A percentile compares a stretch with the other conserved stretches of the same genome.
These are phyloP conservation scores for Grallaria varia DNA, from an alignment of 2,113 vertebrate species.

Conservation along the genomic window DNA sequence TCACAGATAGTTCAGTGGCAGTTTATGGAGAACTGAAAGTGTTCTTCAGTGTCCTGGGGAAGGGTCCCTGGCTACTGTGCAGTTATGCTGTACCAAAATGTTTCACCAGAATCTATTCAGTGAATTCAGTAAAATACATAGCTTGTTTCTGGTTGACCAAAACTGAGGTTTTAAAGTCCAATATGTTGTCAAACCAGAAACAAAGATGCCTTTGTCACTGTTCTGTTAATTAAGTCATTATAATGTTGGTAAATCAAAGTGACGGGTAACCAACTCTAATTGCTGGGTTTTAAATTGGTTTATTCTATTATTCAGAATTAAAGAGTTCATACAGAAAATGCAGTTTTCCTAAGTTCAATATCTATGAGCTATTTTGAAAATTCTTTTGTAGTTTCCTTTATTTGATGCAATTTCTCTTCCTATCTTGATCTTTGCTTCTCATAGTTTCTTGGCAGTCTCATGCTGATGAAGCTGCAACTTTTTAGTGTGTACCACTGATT, in stretches of 20 bases:
- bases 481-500: neutral
- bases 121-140: neutral
- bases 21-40: neutral
- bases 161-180: neutral
- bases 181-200: neutral
- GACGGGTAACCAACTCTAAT: neutral
- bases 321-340: neutral
- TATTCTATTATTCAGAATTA: neutral
- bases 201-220: neutral
- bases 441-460: neutral
- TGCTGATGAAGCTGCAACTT: neutral
- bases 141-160: neutral
- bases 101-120: neutral
- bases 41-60: neutral
- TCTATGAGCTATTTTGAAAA: neutral
- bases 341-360: neutral
- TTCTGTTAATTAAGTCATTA: neutral
- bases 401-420: neutral
- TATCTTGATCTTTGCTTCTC: neutral
- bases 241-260: neutral
- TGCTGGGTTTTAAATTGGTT: neutral
- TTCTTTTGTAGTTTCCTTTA: neutral
- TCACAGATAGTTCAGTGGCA: neutral
- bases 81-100: neutral
- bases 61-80: neutral